Percentiles rank a stretch among this genome's conserved stretches.
Conservation (phyloP, 2,113 vertebrate species). For the Nestor notabilis region DNA sequence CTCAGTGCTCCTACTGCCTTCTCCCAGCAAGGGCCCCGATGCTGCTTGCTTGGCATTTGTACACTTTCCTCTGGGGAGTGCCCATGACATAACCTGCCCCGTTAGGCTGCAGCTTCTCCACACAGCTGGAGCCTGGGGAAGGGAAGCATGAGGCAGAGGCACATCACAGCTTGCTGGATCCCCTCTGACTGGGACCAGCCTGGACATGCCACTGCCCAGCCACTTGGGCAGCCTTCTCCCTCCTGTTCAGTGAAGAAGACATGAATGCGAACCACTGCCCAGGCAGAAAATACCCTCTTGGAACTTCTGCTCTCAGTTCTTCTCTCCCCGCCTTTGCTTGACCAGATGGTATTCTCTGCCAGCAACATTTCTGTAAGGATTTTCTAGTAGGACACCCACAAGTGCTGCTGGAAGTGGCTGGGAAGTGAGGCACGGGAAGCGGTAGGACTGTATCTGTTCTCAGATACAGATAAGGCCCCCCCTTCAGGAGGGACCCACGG, state of each 20-base stretch:
- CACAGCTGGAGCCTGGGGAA: neutral
- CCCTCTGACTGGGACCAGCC: neutral
- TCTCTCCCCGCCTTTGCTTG: neutral
- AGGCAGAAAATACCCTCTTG: neutral
- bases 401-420: neutral
- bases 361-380: neutral
- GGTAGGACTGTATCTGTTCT: neutral
- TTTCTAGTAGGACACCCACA: neutral
- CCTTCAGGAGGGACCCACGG: neutral
- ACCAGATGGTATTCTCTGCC: neutral
- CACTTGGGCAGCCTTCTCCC: neutral
- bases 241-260: neutral
- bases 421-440: fast-evolving
- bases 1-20: neutral
- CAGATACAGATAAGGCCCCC: neutral
- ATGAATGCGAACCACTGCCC: neutral
- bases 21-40: neutral
- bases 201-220: fast-evolving
- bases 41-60: neutral
- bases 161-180: neutral
- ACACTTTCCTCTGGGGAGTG: neutral
- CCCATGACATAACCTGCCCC: neutral
- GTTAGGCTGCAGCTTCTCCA: neutral
- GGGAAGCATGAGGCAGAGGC: neutral
- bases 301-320: neutral